Evolutionary conservation across 2,113 vertebrate species (phyloP), one percentile per base, ranked within the genome.

Genomic region (Spizaetus ornatus): DNA sequence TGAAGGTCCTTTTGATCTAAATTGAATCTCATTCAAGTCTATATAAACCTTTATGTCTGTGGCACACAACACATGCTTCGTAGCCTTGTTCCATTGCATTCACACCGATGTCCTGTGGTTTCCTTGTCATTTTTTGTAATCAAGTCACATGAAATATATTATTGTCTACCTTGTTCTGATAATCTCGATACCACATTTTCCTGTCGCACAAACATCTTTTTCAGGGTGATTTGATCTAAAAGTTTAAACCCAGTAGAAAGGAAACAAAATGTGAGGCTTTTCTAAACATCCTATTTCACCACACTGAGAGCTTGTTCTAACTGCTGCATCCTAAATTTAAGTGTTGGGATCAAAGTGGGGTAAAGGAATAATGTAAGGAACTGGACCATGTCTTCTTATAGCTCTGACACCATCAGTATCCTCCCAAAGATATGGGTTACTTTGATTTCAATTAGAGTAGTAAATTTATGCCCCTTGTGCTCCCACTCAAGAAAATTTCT

Each of bases 151-250:
- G 63, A 97, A 97, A 97, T 92, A 67, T 82, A 96, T 92, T 92
- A 92, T 97, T 98, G 97, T 96, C 80, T 97, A 92, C 98, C 96
- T 97, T 96, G 77, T 96, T 97, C 96, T 97, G 96, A 97, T 98
- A 96, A 98, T 97, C 97, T 97, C 3, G 3, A 98, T 97, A 98
- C 97, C 98, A 8, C 98, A 96, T 95, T 98, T 98, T 98, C 98
- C 98, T 98, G 98, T 98, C 86, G 76, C 91, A 97, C 92, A 98
- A 98, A 98, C 98, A 98, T 90, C 67, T 89, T 97, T 97, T 93
- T 98, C 82, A 94, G 52, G 53, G 95, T 95, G 94, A 98, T 97
- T 97, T 97, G 63, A 73, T 97, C 95, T 97, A 92, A 93, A 98
- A 96, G 67, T 73, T 96, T 79, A 88, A 92, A 91, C 65, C 23